Evolutionary conservation across 2,888 invertebrate species (phyloP).

Genomic region (Aphidius colemani): DNA sequence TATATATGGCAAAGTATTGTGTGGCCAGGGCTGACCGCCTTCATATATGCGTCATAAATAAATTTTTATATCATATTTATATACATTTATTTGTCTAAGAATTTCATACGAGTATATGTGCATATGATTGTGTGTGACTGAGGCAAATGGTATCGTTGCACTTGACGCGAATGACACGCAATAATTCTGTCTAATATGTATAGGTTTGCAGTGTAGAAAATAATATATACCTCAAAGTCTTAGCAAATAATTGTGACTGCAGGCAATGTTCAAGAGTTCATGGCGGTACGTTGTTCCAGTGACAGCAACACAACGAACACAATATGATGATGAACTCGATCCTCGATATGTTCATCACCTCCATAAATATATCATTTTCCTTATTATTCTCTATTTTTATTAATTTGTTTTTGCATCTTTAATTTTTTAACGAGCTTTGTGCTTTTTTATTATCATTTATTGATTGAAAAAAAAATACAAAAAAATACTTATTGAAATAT

Average conservation of each 20-base stretch:
- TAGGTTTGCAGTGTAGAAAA: not conserved
- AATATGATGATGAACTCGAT: constrained; percentile 4
- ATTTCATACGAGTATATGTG: not conserved
- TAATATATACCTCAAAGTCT: constrained; percentile 16
- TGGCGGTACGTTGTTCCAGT: constrained; percentile 55
- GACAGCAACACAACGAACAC: constrained; percentile 37
- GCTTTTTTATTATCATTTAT: not conserved
- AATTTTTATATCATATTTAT: too few relatives aligned
- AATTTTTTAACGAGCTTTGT: not conserved
- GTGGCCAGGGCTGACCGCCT: too few relatives aligned
- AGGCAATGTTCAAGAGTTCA: constrained; percentile 43
- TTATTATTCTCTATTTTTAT: not conserved
- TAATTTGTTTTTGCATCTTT: not conserved
- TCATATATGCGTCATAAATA: too few relatives aligned
- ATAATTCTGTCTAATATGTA: constrained; percentile 37
- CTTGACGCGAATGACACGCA: constrained; percentile 52
- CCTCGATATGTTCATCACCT: constrained; percentile 13
- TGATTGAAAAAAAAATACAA: not conserved
- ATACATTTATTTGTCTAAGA: too few relatives aligned
- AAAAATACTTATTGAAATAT: not conserved
- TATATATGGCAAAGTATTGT: too few relatives aligned
- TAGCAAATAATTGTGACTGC: constrained; percentile 13
- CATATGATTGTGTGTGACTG: constrained; percentile 15
- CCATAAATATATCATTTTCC: not conserved
- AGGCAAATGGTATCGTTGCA: constrained; percentile 49